These are phyloP conservation scores for Phyllostomus discolor DNA, from an alignment of 2,113 vertebrate genomes.

Conservation along the genomic window DNA sequence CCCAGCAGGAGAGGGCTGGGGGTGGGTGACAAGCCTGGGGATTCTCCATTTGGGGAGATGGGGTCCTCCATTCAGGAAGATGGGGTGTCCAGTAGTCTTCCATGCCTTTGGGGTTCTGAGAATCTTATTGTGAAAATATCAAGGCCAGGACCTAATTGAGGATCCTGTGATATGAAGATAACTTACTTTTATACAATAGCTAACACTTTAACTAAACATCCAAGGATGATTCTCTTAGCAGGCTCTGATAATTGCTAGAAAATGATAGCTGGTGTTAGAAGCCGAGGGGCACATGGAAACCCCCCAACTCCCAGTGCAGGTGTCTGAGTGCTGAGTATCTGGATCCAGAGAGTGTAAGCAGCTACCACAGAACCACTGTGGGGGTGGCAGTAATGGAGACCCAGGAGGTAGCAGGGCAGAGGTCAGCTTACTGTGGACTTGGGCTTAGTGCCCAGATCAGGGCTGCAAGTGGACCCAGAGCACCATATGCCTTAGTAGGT, in stretches of 20 bases:
- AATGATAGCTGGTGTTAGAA: background rate
- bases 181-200: background rate
- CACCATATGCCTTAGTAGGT: background rate
- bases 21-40: background rate
- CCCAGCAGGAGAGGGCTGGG: no score
- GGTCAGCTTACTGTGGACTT: background rate
- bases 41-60: background rate
- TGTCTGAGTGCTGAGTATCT: background rate
- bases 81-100: background rate
- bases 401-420: background rate
- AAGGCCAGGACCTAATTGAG: background rate
- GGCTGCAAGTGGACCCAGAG: no score
- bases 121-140: background rate
- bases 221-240: background rate
- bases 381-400: background rate
- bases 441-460: background rate
- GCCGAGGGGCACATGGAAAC: background rate
- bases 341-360: background rate
- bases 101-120: background rate
- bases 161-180: background rate
- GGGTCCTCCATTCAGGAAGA: background rate
- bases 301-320: accelerated
- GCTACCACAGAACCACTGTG: no score
- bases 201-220: background rate
- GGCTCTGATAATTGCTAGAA: background rate